Conservation (phyloP, 2,888 invertebrate genomes). For the Metopia argyrocephala region DNA sequence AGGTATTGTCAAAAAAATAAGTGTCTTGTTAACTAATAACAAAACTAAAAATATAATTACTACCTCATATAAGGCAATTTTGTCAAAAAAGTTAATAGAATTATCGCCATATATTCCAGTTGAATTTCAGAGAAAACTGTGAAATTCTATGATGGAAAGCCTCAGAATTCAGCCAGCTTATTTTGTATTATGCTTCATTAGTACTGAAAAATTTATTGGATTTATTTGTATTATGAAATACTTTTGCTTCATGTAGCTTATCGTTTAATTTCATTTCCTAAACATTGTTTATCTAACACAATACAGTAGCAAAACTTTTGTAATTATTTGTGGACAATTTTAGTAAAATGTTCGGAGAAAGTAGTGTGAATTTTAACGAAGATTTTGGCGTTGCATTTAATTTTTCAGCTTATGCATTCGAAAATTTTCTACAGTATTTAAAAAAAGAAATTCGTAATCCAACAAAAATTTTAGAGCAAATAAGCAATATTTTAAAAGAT, state of each 20-base stretch:
- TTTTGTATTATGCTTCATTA: slow-evolving; percentile 7
- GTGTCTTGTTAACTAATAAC: neutral
- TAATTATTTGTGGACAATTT: slow-evolving; percentile 34
- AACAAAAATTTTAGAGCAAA: slow-evolving; percentile 8
- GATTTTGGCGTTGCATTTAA: neutral
- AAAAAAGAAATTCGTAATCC: no score
- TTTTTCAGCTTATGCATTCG: slow-evolving; percentile 33
- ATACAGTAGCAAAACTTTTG: neutral
- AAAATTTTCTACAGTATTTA: slow-evolving; percentile 36
- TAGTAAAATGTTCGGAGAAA: slow-evolving; percentile 15
- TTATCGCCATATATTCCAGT: slow-evolving; percentile 8
- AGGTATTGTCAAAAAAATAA: slow-evolving; percentile 36
- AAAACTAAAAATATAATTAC: neutral
- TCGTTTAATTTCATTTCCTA: slow-evolving; percentile 1
- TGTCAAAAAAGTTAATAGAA: neutral
- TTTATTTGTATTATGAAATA: slow-evolving; percentile 25
- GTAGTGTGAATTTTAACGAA: no score
- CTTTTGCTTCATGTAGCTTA: slow-evolving; percentile 25
- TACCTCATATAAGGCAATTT: neutral
- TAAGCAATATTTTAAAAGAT: no score
- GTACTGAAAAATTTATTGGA: slow-evolving; percentile 25
- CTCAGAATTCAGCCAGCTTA: slow-evolving; percentile 19
- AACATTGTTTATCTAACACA: slow-evolving; percentile 21
- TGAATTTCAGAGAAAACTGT: slow-evolving; percentile 27
- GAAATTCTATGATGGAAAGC: slow-evolving; percentile 30